Percentiles rank a stretch among this genome's conserved stretches.
Conservation (phyloP, 2,888 invertebrate species). For the Neoascia interrupta region DNA sequence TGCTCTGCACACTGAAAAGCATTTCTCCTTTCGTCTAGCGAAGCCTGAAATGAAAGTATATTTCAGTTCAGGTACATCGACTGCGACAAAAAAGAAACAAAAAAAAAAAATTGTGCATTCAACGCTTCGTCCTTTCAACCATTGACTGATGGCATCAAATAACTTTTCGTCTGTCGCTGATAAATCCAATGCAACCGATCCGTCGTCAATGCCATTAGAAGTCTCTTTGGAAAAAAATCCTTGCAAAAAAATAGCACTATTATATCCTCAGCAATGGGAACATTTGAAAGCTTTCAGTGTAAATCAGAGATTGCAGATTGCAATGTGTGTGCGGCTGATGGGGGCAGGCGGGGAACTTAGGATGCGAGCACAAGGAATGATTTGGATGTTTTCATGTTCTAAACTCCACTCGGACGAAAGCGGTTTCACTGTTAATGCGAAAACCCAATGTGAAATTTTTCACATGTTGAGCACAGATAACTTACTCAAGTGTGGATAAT, state of each 20-base stretch:
- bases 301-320: conserved; percentile 63
- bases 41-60: conserved; percentile 8
- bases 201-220: conserved; percentile 64
- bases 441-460: conserved; percentile 68
- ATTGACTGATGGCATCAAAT: conserved; percentile 67
- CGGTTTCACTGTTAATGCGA: conserved; percentile 65
- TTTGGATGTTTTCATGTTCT: conserved; percentile 44
- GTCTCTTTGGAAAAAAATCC: conserved; percentile 11
- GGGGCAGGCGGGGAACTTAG: conserved; percentile 17
- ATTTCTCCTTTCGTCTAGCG: conserved; percentile 5
- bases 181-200: conserved; percentile 64
- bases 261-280: conserved; percentile 43
- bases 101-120: conserved; percentile 26
- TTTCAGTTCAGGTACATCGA: conserved; percentile 17
- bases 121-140: conserved; percentile 57
- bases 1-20: conserved; percentile 17
- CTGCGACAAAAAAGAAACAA: not conserved
- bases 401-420: conserved; percentile 67
- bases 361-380: conserved; percentile 13
- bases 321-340: conserved; percentile 20
- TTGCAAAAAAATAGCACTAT: conserved; percentile 57
- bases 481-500: conserved; percentile 66
- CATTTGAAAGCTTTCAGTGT: conserved; percentile 55
- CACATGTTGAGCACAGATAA: conserved; percentile 70
- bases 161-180: conserved; percentile 68